Evolutionary conservation across 2,113 vertebrate species (phyloP), one percentile per base, ranked within the genome.

Genomic region (Oreocharis arfaki): DNA sequence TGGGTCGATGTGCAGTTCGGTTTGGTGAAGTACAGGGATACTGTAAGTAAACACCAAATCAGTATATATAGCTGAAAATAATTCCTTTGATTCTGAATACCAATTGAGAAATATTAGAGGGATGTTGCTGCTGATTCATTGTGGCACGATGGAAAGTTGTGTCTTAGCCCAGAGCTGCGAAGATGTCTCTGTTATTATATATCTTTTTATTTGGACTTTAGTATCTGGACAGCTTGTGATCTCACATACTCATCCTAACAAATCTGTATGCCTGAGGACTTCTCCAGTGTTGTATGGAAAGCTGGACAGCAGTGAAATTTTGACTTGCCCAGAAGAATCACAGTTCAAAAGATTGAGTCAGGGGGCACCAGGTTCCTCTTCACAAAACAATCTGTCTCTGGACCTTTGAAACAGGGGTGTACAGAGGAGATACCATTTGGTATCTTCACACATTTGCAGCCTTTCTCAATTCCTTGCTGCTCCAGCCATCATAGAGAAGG

Each of bases 1-100:
- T 99, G 99, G 99, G 75, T 55, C 5, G 98, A 98, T 3, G 88
- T 98, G n/a, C 65, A 27, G 4, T 98, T 99, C 57, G 89, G 7
- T 74, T 98, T 99, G 41, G 55, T 95, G 4, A 96, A 96, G 15
- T 99, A 99, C 97, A 98, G 98, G 93, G 99, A 99, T 77, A 98
- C 98, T 42, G 99, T 99, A 97, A 97, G 98, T 98, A 94, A 76
- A 78, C 53, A 65, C n/a, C 8, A 69, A 41, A 53, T 70, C 39
- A 13, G 16, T 56, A 32, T 10, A 37, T 37, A 28, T 42, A 26
- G 13, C 39, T 87, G 68, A 55, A 81, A 67, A 76, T 1, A 56
- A 68, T 69, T 32, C 4, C 13, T 94, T 76, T 44, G 16, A 30
- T 84, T 82, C 59, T 75, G 39, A 76, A n/a, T 63, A 32, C 7